Evolutionary conservation across 1,140 invertebrate genomes (phyloP).

Genomic region (Ceratoteleas bidentatus): DNA sequence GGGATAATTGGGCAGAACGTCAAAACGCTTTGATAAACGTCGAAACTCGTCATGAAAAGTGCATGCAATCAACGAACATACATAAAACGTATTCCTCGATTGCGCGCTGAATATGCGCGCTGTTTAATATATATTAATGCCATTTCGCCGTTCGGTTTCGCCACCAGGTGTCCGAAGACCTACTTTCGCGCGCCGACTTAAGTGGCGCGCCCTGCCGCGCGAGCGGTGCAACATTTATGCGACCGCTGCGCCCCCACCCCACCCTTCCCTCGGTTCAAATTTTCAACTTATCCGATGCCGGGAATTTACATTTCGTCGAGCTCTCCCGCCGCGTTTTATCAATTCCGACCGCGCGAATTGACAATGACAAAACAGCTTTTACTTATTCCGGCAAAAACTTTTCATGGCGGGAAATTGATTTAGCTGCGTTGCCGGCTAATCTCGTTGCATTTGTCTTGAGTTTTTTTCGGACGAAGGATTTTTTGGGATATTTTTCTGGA

Average conservation of each 20-base stretch:
- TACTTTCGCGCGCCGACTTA: slow-evolving; percentile 43
- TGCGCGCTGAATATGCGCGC: slow-evolving; percentile 25
- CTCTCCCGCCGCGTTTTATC: slow-evolving; percentile 19
- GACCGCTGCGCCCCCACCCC: slow-evolving; percentile 7
- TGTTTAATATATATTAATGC: slow-evolving; percentile 55
- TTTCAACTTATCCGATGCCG: slow-evolving; percentile 49
- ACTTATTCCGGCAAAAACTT: neutral
- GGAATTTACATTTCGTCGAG: slow-evolving; percentile 31
- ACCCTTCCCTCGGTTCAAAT: slow-evolving; percentile 34
- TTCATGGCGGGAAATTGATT: neutral
- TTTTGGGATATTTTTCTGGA: no score
- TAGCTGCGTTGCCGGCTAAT: neutral
- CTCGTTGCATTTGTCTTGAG: neutral
- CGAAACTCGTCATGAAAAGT: slow-evolving; percentile 22
- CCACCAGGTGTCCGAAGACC: slow-evolving; percentile 10
- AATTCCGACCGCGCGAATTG: slow-evolving; percentile 21
- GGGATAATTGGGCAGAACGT: neutral
- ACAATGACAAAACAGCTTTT: slow-evolving; percentile 12
- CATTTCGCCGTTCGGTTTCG: slow-evolving; percentile 23
- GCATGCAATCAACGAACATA: slow-evolving; percentile 25
- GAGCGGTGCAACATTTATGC: slow-evolving; percentile 49
- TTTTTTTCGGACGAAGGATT: neutral
- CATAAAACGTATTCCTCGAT: slow-evolving; percentile 37
- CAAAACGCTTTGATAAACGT: slow-evolving; percentile 3
- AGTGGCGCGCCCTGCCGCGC: slow-evolving; percentile 15